Conservation (phyloP, 2,113 vertebrate genomes). For the Hyla sarda region DNA sequence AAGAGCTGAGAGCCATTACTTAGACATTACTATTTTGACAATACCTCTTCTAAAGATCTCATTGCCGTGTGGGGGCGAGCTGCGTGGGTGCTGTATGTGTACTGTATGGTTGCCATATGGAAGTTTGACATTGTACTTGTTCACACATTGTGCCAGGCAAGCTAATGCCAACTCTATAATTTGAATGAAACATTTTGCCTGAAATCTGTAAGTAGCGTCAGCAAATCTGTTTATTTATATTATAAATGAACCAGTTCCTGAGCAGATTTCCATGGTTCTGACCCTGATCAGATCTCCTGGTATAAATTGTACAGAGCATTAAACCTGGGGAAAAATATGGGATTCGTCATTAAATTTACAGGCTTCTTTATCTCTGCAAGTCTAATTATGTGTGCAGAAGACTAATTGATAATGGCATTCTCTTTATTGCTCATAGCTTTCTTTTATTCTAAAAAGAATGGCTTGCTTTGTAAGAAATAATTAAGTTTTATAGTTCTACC, state of each 20-base stretch:
- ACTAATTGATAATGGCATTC: slow-evolving; percentile 89
- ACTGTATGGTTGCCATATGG: not conserved
- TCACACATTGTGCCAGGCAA: not conserved
- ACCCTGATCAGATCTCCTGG: slow-evolving; percentile 67
- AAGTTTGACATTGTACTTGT: not conserved
- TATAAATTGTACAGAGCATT: slow-evolving; percentile 80
- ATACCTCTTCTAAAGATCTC: not conserved
- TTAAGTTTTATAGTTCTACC: slow-evolving; percentile 91
- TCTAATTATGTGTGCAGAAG: slow-evolving; percentile 86
- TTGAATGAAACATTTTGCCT: not conserved
- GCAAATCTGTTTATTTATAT: not conserved
- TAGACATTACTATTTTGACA: not conserved
- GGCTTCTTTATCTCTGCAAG: slow-evolving; percentile 81
- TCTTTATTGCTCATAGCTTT: slow-evolving; percentile 85
- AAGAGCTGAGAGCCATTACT: not conserved
- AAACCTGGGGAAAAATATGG: slow-evolving; percentile 76
- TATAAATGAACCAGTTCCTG: not conserved
- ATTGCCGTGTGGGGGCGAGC: not conserved
- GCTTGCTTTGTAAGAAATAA: slow-evolving; percentile 87
- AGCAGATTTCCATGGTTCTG: slow-evolving; percentile 5
- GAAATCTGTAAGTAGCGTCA: not conserved
- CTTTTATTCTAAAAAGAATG: slow-evolving; percentile 84
- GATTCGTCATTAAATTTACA: slow-evolving; percentile 84
- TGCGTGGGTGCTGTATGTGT: not conserved
- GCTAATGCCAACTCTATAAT: not conserved